These are phyloP conservation scores for Venustoraphidia nigricollis DNA, from an alignment of 2,888 invertebrate genomes.

Conservation along the genomic window DNA sequence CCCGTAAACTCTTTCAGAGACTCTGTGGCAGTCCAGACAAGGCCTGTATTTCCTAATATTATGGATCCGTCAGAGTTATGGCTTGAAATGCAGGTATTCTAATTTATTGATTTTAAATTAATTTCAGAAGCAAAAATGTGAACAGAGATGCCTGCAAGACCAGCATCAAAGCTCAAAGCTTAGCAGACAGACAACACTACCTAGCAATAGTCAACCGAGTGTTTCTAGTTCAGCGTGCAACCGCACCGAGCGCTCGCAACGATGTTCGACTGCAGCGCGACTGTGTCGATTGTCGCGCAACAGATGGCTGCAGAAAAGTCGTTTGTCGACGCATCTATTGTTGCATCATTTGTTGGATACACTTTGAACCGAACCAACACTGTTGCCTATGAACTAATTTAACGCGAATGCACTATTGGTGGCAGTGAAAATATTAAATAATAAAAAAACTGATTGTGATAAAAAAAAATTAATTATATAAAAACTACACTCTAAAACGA, in stretches of 20 bases:
- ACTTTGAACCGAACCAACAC: slow-evolving; percentile 11
- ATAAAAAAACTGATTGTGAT: too few relatives aligned
- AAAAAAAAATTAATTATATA: too few relatives aligned
- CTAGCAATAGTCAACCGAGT: slow-evolving; percentile 5
- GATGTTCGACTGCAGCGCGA: slow-evolving; percentile 13
- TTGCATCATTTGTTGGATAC: slow-evolving; percentile 23
- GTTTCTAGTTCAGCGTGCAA: slow-evolving; percentile 6
- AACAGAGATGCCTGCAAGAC: not conserved
- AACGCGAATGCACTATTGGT: too few relatives aligned
- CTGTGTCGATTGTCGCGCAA: slow-evolving; percentile 14
- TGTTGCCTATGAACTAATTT: not conserved
- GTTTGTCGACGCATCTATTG: slow-evolving; percentile 19
- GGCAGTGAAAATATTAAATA: too few relatives aligned
- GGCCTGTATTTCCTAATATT: too few relatives aligned
- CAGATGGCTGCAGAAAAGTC: slow-evolving; percentile 13
- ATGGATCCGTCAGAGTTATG: too few relatives aligned
- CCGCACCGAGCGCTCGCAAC: slow-evolving; percentile 7
- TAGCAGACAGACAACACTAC: not conserved
- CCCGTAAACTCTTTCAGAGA: too few relatives aligned
- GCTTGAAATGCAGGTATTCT: too few relatives aligned
- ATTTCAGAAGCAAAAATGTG: not conserved
- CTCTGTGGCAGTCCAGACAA: too few relatives aligned
- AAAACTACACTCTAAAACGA: too few relatives aligned
- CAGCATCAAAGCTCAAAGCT: not conserved
- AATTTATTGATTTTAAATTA: not conserved